Percentiles rank a stretch among this genome's conserved stretches.
Evolutionary conservation across 2,888 invertebrate genomes (phyloP).

Genomic region (Sclerodermus sp.): DNA sequence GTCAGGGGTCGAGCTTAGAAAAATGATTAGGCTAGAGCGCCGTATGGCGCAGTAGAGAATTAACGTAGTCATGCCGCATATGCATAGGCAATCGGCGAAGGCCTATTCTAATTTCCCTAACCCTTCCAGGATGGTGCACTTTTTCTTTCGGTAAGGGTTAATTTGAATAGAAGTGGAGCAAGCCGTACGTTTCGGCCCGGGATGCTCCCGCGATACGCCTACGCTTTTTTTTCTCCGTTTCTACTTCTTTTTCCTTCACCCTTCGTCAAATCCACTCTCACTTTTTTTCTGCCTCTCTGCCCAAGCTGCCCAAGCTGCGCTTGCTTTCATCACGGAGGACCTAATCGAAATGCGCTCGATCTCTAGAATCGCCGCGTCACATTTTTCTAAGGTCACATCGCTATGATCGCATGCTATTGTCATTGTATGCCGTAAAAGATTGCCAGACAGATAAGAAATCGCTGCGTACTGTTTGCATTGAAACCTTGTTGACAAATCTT

Average conservation of each 20-base stretch:
- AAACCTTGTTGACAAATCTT: conserved; percentile 26
- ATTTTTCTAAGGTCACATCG: conserved; percentile 29
- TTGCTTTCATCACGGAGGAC: background rate
- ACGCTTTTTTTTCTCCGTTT: conserved; percentile 23
- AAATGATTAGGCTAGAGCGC: conserved; percentile 16
- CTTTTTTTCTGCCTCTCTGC: conserved; percentile 1
- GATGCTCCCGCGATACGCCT: conserved; percentile 42
- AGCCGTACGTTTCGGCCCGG: conserved; percentile 12
- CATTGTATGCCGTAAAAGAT: conserved; percentile 16
- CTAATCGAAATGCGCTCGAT: background rate
- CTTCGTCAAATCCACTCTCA: background rate
- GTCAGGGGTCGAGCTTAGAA: conserved; percentile 11
- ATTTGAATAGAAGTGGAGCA: conserved; percentile 49
- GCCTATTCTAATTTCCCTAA: conserved; percentile 50
- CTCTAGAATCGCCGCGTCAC: conserved; percentile 18
- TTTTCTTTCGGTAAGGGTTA: conserved; percentile 50
- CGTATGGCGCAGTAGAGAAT: conserved; percentile 38
- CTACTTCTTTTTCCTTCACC: background rate
- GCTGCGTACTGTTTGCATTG: conserved; percentile 31
- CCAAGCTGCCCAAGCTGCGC: background rate
- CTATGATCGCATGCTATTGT: conserved; percentile 22
- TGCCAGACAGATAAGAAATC: conserved; percentile 38
- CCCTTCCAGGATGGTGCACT: conserved; percentile 38
- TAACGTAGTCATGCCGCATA: conserved; percentile 51
- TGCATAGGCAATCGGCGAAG: conserved; percentile 40